Percentiles rank a stretch among this genome's conserved stretches.
These are phyloP conservation scores for Subacronicta megacephala DNA, from an alignment of 2,888 invertebrate species.

Conservation along the genomic window DNA sequence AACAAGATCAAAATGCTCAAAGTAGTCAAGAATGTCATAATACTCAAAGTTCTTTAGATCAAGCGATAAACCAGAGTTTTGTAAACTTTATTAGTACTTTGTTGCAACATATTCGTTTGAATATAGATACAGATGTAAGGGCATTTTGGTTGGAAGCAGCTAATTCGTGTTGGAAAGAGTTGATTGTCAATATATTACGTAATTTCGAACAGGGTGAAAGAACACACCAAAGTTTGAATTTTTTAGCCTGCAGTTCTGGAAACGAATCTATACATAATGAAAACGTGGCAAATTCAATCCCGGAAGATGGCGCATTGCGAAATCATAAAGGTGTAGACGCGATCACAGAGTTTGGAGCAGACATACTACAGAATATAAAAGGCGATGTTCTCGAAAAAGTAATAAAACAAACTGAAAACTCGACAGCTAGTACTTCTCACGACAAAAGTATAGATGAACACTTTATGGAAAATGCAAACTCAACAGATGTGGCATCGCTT, in stretches of 20 bases:
- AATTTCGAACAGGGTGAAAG: conserved; percentile 25
- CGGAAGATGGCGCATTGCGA: background rate
- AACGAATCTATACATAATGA: background rate
- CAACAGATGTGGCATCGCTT: background rate
- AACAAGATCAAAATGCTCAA: conserved; percentile 38
- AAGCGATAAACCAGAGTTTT: conserved; percentile 56
- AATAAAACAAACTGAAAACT: background rate
- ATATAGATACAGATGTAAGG: conserved; percentile 38
- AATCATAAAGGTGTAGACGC: background rate
- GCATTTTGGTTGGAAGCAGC: conserved; percentile 35
- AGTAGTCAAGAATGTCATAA: conserved; percentile 1
- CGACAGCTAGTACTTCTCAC: too few relatives aligned
- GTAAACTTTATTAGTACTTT: conserved; percentile 55
- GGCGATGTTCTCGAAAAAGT: background rate
- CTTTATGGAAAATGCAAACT: too few relatives aligned
- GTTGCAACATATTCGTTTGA: conserved; percentile 41
- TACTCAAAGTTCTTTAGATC: conserved; percentile 39
- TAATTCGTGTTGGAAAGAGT: conserved; percentile 38
- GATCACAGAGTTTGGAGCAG: background rate
- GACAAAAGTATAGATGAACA: too few relatives aligned
- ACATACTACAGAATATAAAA: background rate
- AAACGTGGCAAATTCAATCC: background rate
- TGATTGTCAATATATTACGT: conserved; percentile 33
- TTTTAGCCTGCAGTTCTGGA: background rate
- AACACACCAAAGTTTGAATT: background rate